These are phyloP conservation scores for Oreohelix idahoensis DNA, from an alignment of 1,140 invertebrate genomes.

Conservation along the genomic window DNA sequence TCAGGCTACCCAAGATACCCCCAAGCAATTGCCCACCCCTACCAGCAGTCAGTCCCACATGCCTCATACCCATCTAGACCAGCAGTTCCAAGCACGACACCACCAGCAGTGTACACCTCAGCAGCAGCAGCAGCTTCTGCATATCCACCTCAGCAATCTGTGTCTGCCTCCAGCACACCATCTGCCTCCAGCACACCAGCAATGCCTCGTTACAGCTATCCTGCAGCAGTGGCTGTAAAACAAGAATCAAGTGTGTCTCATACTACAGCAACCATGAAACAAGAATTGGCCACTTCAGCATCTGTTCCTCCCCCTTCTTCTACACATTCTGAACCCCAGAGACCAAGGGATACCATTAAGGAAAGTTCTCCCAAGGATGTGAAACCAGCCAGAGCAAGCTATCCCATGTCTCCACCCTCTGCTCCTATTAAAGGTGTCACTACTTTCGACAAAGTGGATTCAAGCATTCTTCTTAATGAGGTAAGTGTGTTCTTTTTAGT, in stretches of 20 bases:
- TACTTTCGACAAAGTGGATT: slow-evolving; percentile 31
- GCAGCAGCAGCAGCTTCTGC: background rate
- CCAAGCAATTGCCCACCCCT: background rate
- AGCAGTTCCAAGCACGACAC: background rate
- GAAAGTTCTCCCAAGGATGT: background rate
- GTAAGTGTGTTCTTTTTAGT: background rate
- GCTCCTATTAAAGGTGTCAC: slow-evolving; percentile 25
- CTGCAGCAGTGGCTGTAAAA: background rate
- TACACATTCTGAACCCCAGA: background rate
- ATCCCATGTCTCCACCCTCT: slow-evolving; percentile 19
- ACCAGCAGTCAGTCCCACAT: background rate
- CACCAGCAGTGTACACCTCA: background rate
- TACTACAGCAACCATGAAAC: background rate
- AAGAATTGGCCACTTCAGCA: background rate
- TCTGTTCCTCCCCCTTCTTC: background rate
- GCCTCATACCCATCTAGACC: background rate
- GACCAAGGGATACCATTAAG: background rate
- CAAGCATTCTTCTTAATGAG: slow-evolving; percentile 35
- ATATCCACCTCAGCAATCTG: background rate
- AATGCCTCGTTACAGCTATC: background rate
- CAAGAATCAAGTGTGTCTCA: background rate
- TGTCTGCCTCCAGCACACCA: background rate
- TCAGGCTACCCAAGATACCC: slow-evolving; percentile 8
- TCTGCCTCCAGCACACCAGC: background rate
- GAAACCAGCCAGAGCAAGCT: slow-evolving; percentile 16